Evolutionary conservation across 2,113 vertebrate genomes (phyloP), one percentile per base, ranked within the genome.

Genomic region (Todiramphus saurophagus): DNA sequence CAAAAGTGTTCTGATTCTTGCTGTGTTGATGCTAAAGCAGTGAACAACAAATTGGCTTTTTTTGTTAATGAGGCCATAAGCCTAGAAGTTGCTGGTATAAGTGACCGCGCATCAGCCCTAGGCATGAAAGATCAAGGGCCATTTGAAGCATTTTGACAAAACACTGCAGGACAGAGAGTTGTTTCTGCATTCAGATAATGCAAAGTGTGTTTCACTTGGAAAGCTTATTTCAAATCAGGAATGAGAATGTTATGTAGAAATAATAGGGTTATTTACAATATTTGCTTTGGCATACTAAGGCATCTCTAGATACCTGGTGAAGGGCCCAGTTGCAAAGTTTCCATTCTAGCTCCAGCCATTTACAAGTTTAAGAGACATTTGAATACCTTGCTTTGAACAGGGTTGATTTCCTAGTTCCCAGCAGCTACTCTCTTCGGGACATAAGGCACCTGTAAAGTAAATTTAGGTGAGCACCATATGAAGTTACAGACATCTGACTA

Each of bases 31-130:
- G 37, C 50, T 87, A 62, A 89, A 92, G 58, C 44, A 68, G 20
- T 9, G 48, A 81, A 72, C 11, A 33, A 31, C 48, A 87, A 81
- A 75, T 50, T 69, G 77, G 44, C 66, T 79, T 89, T 81, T 81
- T 90, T 78, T 10, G 5, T 93, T 44, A 66, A 5, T 28, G 53
- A 76, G 31, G 39, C 23, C 74, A 62, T 4, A 6, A 89, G 39
- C 66, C 51, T 35, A 2, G 28, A n/a, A 83, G 68, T 70, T 72
- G 76, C 46, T 89, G 79, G 15, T 81, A 1, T 27, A 12, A 63
- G 53, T 0, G 0, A 46, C 43, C 4, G 3, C 35, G 4, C 12
- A 15, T 76, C 9, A n/a, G 83, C 77, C 76, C 28, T n/a, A n/a
- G 78, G 81, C 81, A 30, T 5, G 24, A 66, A 82, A 93, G 73